Base-by-base conservation (phyloP, 2,113 vertebrate species). In the Strigops habroptila region DNA sequence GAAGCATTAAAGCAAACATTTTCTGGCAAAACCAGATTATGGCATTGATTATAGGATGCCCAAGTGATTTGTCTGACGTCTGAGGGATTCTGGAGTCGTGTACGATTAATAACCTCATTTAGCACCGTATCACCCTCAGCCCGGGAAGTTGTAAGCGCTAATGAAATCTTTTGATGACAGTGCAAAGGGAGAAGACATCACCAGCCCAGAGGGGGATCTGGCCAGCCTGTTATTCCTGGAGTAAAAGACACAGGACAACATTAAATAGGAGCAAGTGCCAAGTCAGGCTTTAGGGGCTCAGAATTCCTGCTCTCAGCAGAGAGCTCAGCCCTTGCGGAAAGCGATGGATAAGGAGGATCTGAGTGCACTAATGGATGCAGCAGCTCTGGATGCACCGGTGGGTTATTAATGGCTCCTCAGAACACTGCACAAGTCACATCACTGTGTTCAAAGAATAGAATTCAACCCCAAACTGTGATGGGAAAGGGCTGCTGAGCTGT, bases 81-180 rank as follows among this genome's bases (percentile, higher is more conserved):
- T 91, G 91, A 93, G 81, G 91, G 86, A 95, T 95, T 84, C 94
- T 46, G 60, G 89, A 93, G 89, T 82, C 33, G 0, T 84, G 89
- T 91, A 95, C 91, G 84, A 96, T 97, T 95, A 97, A 97, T 94
- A 94, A 96, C 91, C 94, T 95, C 95, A 93, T 96, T 97, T 97
- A 97, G 91, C 92, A 91, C 43, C 10, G 8, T 43, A 90, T 92
- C 94, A 96, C 83, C 91, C 84, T 82, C 48, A 3, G 91, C 91
- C 68, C 0, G 5, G 86, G 91, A 93, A 92, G 91, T 2, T 71
- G 83, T 86, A 78, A 92, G 86, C 1, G 2, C 84, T 96, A 95
- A 96, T 95, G 94, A 97, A 96, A 95, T 90, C 94, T 91, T 91
- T 6, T 55, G 93, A 73, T 93, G 93, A 64, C 96, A 89, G 51